Percentiles rank a stretch among this genome's conserved stretches.
Conservation (phyloP, 2,113 vertebrate species). For the Spilogale gracilis region DNA sequence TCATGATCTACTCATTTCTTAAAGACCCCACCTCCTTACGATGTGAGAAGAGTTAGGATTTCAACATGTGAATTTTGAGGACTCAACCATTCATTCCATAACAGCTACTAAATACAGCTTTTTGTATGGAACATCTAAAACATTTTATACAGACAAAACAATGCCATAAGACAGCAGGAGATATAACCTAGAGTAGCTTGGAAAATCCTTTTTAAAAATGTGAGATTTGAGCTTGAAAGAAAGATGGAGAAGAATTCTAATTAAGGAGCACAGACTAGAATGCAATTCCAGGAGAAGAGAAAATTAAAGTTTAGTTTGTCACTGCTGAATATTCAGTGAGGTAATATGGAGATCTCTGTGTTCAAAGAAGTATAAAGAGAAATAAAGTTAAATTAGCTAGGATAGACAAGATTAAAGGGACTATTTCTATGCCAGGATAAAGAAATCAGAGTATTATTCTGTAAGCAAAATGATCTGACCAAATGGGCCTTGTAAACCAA, state of each 20-base stretch:
- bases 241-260: neutral
- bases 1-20: neutral
- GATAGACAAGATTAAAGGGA: neutral
- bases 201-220: neutral
- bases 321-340: neutral
- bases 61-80: neutral
- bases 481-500: neutral
- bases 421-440: neutral
- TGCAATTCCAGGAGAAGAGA: neutral
- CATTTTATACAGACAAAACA: neutral
- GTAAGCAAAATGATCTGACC: neutral
- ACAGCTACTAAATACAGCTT: neutral
- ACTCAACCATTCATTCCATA: neutral
- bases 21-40: neutral
- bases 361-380: neutral
- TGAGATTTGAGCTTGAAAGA: neutral
- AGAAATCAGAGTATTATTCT: neutral
- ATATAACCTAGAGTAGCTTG: neutral
- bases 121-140: neutral
- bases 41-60: neutral
- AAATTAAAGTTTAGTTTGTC: neutral
- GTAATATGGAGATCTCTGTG: neutral
- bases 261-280: neutral
- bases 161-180: neutral
- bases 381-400: constrained; percentile 23